phyloP scores from a whole-genome alignment of 2,797 vertebrate genomes.

The Spinibarbus caldwelli region DNA sequence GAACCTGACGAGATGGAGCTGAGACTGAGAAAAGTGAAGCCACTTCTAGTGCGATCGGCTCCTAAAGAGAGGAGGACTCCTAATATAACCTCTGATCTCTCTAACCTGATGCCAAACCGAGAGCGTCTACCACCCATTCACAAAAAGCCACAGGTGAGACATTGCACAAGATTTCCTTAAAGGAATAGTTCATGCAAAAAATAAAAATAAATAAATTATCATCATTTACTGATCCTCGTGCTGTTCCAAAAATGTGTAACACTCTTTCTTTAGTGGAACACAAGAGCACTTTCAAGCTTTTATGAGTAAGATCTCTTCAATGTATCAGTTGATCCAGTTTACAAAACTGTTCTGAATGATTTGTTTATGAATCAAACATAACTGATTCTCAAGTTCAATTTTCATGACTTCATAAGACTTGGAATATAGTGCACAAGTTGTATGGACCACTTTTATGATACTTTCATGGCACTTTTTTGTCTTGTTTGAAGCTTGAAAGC shows the following conservation, averaged over 20 bases:
- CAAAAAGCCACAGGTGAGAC: conserved; percentile 84
- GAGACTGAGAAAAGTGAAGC: conserved; percentile 83
- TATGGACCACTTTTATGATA: neutral
- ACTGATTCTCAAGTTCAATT: neutral
- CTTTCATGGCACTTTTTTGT: neutral
- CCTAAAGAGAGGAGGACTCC: conserved; percentile 15
- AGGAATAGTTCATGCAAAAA: neutral
- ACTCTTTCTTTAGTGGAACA: neutral
- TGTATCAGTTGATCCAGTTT: neutral
- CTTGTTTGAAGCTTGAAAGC: neutral
- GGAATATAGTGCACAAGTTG: neutral
- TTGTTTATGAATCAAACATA: neutral
- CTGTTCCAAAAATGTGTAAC: too few species aligned
- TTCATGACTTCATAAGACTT: neutral
- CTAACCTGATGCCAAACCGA: conserved; percentile 62
- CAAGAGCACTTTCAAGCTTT: too few species aligned
- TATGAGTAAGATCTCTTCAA: neutral
- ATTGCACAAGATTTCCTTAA: neutral
- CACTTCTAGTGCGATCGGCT: conserved; percentile 59
- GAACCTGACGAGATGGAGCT: conserved; percentile 88
- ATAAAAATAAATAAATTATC: neutral
- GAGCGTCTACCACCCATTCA: conserved; percentile 80
- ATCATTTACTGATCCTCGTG: neutral
- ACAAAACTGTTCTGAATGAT: neutral
- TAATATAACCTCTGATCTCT: neutral